Percentiles rank a stretch among this genome's conserved stretches.
phyloP scores from a whole-genome alignment of 2,888 invertebrate species.

The Pediacus dermestoides region DNA sequence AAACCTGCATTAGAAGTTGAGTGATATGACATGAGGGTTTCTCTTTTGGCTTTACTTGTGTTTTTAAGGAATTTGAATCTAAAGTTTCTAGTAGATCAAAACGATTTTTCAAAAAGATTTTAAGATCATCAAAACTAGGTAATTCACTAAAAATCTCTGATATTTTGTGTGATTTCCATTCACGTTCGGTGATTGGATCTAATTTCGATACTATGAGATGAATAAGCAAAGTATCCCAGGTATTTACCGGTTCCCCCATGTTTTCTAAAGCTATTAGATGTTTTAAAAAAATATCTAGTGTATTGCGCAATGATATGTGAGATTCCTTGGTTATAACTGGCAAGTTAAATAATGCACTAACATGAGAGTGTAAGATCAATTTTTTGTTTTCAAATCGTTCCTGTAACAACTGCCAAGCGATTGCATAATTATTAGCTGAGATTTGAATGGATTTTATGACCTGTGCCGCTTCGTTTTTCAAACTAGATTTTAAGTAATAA shows the following conservation, averaged over 20 bases:
- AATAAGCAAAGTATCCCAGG: slow-evolving; percentile 19
- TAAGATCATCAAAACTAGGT: slow-evolving; percentile 14
- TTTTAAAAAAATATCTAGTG: slow-evolving; percentile 16
- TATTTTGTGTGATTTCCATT: slow-evolving; percentile 14
- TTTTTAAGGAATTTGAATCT: too few relatives aligned
- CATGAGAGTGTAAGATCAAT: slow-evolving; percentile 23
- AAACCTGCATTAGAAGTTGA: background rate
- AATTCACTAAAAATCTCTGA: slow-evolving; percentile 3
- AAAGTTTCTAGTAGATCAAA: slow-evolving; percentile 20
- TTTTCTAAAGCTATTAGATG: slow-evolving; percentile 17
- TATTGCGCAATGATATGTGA: slow-evolving; percentile 16
- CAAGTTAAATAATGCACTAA: slow-evolving; percentile 24
- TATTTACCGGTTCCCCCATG: slow-evolving; percentile 10
- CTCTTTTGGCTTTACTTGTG: too few relatives aligned
- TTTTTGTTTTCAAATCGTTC: slow-evolving; percentile 25
- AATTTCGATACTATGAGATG: slow-evolving; percentile 15
- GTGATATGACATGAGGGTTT: too few relatives aligned
- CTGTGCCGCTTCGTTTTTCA: slow-evolving; percentile 7
- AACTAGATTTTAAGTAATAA: slow-evolving; percentile 10
- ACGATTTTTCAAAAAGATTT: slow-evolving; percentile 14
- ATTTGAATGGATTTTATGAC: slow-evolving; percentile 21
- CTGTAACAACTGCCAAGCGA: slow-evolving; percentile 24
- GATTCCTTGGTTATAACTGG: slow-evolving; percentile 13
- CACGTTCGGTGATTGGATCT: slow-evolving; percentile 10
- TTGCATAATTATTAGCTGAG: slow-evolving; percentile 20